A percentile compares a stretch with the other conserved stretches of the same genome.
phyloP scores from a whole-genome alignment of 23 tunicate genomes.

The Halocynthia roretzi region DNA sequence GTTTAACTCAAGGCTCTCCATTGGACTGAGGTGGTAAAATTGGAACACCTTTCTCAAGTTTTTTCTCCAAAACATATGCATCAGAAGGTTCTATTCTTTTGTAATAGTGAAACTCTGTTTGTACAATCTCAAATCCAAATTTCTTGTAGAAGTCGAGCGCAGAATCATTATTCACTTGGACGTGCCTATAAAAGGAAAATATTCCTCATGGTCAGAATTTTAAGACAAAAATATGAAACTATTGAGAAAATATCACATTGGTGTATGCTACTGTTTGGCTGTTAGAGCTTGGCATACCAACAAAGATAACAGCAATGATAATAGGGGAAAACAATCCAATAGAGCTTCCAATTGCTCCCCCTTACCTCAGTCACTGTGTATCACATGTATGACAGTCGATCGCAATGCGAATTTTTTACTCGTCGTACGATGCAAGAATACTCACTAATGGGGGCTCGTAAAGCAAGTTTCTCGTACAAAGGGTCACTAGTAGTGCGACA shows the following conservation, averaged over 20 bases:
- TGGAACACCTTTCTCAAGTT: slow-evolving; percentile 15
- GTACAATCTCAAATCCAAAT: slow-evolving; percentile 85
- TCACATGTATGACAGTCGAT: no score
- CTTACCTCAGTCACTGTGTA: no score
- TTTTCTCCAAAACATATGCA: slow-evolving; percentile 90
- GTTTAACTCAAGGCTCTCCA: no score
- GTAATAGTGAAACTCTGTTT: slow-evolving; percentile 82
- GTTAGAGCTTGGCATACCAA: neutral
- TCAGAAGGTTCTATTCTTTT: slow-evolving; percentile 95
- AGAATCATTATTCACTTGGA: slow-evolving; percentile 88
- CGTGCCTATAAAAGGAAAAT: slow-evolving; percentile 33
- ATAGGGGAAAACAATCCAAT: no score
- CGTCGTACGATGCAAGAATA: no score
- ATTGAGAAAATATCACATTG: neutral
- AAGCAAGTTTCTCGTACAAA: no score
- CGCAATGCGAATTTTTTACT: no score
- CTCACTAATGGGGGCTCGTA: no score
- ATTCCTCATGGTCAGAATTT: neutral
- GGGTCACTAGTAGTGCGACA: no score
- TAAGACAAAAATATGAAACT: neutral
- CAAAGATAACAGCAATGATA: neutral
- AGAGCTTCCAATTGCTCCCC: no score
- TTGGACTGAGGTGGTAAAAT: no score
- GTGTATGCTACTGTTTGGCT: neutral
- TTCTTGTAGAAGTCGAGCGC: slow-evolving; percentile 75